phyloP scores from a whole-genome alignment of 2,888 invertebrate species.

The Anodontia alba region DNA sequence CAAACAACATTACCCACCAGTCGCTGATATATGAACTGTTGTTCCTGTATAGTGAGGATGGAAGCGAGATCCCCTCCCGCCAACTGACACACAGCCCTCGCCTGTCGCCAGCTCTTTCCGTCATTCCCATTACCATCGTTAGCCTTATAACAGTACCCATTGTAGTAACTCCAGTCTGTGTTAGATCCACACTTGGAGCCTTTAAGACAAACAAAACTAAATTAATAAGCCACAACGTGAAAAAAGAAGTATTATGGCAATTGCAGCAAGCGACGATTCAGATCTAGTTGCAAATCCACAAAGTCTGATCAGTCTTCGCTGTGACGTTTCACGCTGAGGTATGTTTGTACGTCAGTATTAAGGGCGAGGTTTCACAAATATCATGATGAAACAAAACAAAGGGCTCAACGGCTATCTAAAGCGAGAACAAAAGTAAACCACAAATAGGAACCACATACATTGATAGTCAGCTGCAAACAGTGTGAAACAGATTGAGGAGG shows the following conservation, averaged over 20 bases:
- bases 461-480: no score
- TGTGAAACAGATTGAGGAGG: no score
- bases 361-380: no score
- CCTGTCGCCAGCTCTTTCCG: slow-evolving; percentile 65
- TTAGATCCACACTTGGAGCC: slow-evolving; percentile 11
- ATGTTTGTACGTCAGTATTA: no score
- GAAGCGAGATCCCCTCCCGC: slow-evolving; percentile 69
- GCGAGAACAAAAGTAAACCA: no score
- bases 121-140: slow-evolving; percentile 60
- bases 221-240: background rate
- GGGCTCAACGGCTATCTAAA: no score
- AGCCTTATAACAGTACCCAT: slow-evolving; percentile 59
- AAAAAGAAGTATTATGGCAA: background rate
- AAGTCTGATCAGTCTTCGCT: no score
- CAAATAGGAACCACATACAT: no score
- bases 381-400: no score
- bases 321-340: no score
- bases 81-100: slow-evolving; percentile 58
- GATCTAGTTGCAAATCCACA: no score
- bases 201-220: slow-evolving; percentile 6
- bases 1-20: background rate
- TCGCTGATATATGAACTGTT: slow-evolving; percentile 65
- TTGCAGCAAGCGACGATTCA: no score
- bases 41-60: slow-evolving; percentile 61
- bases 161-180: slow-evolving; percentile 52